phyloP scores from a whole-genome alignment of 2,797 vertebrate genomes.

The Muraenolepis orangiensis region DNA sequence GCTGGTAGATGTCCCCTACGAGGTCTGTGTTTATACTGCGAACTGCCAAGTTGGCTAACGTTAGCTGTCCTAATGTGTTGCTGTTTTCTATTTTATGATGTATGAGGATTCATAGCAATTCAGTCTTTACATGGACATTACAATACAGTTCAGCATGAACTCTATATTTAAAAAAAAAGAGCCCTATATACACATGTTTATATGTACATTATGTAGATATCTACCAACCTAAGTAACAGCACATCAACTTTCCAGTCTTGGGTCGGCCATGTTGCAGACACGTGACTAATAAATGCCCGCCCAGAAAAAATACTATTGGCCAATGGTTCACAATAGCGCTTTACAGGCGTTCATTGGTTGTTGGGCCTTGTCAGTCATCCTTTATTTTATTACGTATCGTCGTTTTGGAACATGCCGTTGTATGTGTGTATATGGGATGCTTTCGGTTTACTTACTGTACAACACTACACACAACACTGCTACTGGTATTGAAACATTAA shows the following conservation, averaged over 20 bases:
- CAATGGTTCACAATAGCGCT: slow-evolving; percentile 24
- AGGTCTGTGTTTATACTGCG: not conserved
- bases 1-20: not conserved
- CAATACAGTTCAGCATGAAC: not conserved
- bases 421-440: not conserved
- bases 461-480: not conserved
- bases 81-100: not conserved
- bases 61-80: not conserved
- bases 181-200: not conserved
- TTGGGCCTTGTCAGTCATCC: slow-evolving; percentile 1
- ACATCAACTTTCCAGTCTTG: slow-evolving; percentile 1
- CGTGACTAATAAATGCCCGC: slow-evolving; percentile 25
- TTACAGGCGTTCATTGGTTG: slow-evolving; percentile 33
- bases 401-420: not conserved
- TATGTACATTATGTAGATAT: not conserved
- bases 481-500: not conserved
- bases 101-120: not conserved
- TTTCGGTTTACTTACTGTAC: not conserved
- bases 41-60: slow-evolving; percentile 38
- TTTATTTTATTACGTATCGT: too few relatives aligned
- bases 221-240: slow-evolving; percentile 15
- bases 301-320: slow-evolving; percentile 46
- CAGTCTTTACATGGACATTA: not conserved
- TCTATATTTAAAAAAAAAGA: not conserved
- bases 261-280: slow-evolving; percentile 28